Conservation (phyloP, 2,797 vertebrate genomes). For the Onychomys leucogaster region DNA sequence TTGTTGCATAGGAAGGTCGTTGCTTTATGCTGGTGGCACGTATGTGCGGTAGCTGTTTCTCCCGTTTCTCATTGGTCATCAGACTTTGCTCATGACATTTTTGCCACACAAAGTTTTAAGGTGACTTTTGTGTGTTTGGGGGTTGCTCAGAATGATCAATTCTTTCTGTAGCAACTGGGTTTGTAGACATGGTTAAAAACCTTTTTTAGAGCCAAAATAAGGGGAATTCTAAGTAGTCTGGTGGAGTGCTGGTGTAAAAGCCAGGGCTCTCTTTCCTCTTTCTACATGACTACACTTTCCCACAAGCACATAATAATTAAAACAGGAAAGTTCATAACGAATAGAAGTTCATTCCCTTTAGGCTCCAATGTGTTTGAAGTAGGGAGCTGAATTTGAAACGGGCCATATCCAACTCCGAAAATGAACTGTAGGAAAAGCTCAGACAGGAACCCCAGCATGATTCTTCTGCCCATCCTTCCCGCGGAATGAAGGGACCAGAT, state of each 20-base stretch:
- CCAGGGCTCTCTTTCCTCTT: background rate
- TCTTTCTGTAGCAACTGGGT: background rate
- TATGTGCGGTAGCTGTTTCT: too few relatives aligned
- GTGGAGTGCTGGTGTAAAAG: background rate
- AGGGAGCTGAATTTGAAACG: background rate
- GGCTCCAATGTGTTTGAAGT: background rate
- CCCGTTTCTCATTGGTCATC: background rate
- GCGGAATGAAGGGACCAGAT: background rate
- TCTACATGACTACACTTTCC: background rate
- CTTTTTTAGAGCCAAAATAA: background rate
- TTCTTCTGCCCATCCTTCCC: background rate
- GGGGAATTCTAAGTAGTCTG: background rate
- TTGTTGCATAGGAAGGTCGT: background rate
- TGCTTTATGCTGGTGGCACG: background rate
- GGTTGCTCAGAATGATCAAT: background rate
- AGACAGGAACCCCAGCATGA: background rate
- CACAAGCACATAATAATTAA: background rate
- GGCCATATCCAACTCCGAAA: too few relatives aligned
- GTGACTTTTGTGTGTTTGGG: background rate
- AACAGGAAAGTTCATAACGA: background rate
- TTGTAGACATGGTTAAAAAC: background rate
- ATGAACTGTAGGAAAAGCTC: background rate
- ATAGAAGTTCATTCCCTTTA: background rate
- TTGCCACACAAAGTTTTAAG: background rate
- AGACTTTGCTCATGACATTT: background rate